Evolutionary conservation across 1,140 invertebrate genomes (phyloP), one percentile per base, ranked within the genome.

Genomic region (Chlorops oryzae): DNA sequence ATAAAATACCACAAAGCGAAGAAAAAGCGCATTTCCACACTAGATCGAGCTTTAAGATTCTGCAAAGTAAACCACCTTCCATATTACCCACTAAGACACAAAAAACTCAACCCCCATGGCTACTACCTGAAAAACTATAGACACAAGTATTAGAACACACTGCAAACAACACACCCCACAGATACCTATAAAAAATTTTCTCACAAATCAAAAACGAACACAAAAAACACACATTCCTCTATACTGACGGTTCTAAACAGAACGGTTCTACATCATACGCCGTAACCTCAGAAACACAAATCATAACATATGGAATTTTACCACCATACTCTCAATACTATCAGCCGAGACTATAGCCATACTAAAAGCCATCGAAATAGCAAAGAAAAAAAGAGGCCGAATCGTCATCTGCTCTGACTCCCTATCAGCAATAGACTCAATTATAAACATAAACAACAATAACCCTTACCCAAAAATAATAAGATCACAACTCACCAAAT

Each of bases 301-400:
- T 27, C 5, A 23, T 24, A 42, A 12, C 34, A 35, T 52, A 35
- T 17, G 51, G 25, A 17, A 38, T 43, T 27, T 9, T 43, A 17
- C 45, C 51, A 24, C 15, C 23, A 13, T 47, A 47, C 15, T 37
- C 20, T 24, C 34, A 21, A 23, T 38, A 5, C 40, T 50, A 3
- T 44, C 34, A 18, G 41, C 52, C 9, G 52, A 50, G 39, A 25
- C 46, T 45, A 23, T 50, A 24, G 52, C 48, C 22, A 43, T 54
- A 28, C n/a, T 18, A 23, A 34, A 39, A 28, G 47, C 22, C 21
- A 27, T 54, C 12, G 6, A 50, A 28, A 18, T 45, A 27, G 18
- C 37, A 34, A 50, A 50, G 41, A 39, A 25, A 9, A 54, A 49
- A 44, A 48, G 41, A 35, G 45, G 44, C 18, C 48, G 49, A 32